Percentiles rank a stretch among this genome's conserved stretches.
phyloP scores from a whole-genome alignment of 2,113 vertebrate species.

The Poeciliopsis prolifica region DNA sequence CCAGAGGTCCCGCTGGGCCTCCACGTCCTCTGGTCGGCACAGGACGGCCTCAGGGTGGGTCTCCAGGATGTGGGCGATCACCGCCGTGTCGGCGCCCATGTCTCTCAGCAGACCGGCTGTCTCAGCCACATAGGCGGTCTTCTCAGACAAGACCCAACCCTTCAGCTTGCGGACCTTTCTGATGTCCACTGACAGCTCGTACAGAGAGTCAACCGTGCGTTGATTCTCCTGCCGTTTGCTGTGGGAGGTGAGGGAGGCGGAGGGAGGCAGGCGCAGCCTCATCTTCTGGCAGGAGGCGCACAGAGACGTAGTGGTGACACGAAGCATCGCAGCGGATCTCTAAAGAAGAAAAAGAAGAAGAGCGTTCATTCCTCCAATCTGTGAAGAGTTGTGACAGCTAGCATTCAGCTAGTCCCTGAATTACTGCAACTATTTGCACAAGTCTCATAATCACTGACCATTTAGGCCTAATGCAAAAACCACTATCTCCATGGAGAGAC shows the following conservation, averaged over 20 bases:
- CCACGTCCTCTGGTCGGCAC: constrained; percentile 50
- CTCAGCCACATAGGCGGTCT: constrained; percentile 39
- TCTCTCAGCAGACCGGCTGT: constrained; percentile 48
- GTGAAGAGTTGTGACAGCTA: too few species aligned
- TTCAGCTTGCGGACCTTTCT: constrained; percentile 55
- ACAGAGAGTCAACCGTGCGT: constrained; percentile 55
- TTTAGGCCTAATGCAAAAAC: not conserved
- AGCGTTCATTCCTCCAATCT: too few species aligned
- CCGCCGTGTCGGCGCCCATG: constrained; percentile 39
- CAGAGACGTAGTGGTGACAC: constrained; percentile 51
- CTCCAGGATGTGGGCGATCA: constrained; percentile 49
- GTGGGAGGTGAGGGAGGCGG: constrained; percentile 1
- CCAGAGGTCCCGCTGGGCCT: constrained; percentile 61
- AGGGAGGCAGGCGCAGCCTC: constrained; percentile 36
- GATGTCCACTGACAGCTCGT: constrained; percentile 60
- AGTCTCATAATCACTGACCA: not conserved
- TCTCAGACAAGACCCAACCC: constrained; percentile 60
- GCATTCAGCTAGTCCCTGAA: too few species aligned
- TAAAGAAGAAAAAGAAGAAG: not conserved
- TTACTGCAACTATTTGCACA: not conserved
- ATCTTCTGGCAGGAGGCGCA: constrained; percentile 53
- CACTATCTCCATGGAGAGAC: not conserved
- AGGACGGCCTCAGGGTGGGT: constrained; percentile 62
- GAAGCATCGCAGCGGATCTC: constrained; percentile 51
- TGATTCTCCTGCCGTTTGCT: constrained; percentile 50